Evolutionary conservation across 2,797 vertebrate species (phyloP).

Genomic region (Gadopsis bispinosus): DNA sequence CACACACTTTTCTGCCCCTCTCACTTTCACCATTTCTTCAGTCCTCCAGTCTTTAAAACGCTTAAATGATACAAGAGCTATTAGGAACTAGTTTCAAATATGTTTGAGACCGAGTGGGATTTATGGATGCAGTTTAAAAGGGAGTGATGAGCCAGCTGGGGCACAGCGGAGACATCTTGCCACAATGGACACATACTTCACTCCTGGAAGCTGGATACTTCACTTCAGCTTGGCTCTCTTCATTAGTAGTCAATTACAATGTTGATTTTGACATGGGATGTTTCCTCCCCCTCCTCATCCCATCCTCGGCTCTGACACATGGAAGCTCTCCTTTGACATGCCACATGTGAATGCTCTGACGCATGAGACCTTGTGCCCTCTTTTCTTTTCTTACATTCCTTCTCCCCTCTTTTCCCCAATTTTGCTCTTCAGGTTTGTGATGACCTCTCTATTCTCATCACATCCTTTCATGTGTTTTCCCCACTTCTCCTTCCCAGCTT

Average conservation of each 20-base stretch:
- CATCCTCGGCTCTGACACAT: conserved; percentile 27
- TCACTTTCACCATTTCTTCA: background rate
- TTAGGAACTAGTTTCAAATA: background rate
- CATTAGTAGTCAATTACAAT: conserved; percentile 48
- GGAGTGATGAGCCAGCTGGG: background rate
- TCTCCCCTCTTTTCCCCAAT: conserved; percentile 3
- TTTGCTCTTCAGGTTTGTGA: conserved; percentile 30
- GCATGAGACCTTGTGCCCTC: conserved; percentile 32
- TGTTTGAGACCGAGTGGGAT: conserved; percentile 14
- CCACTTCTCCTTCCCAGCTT: conserved; percentile 2
- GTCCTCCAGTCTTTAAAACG: background rate
- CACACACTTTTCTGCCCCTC: background rate
- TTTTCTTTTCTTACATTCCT: background rate
- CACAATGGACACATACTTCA: conserved; percentile 4
- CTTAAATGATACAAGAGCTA: conserved; percentile 9
- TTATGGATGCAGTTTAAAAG: conserved; percentile 6
- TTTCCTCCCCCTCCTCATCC: conserved; percentile 43
- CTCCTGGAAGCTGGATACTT: background rate
- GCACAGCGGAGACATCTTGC: background rate
- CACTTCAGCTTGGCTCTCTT: conserved; percentile 4
- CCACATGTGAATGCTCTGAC: conserved; percentile 42
- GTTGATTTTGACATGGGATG: conserved; percentile 57
- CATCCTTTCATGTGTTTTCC: conserved; percentile 26
- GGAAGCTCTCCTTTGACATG: conserved; percentile 26
- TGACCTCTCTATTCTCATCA: conserved; percentile 37